Evolutionary conservation across 2,113 vertebrate genomes (phyloP).

Genomic region (Sula dactylatra): DNA sequence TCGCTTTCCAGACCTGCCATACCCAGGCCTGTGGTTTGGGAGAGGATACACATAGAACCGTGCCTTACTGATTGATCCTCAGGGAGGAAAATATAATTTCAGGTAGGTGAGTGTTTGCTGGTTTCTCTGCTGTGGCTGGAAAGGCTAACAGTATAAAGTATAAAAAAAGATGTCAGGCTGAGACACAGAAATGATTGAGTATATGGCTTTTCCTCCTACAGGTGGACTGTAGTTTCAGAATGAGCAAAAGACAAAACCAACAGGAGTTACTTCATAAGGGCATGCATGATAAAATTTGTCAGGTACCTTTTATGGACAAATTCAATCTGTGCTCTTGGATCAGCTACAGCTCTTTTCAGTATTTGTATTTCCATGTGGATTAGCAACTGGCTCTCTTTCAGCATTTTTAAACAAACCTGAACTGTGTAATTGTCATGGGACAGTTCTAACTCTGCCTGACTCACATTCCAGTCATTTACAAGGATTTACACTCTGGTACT

Average conservation of each 20-base stretch:
- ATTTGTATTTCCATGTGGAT: slow-evolving; percentile 36
- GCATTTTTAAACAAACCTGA: slow-evolving; percentile 23
- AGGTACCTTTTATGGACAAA: slow-evolving; percentile 17
- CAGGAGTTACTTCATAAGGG: background rate
- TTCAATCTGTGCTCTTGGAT: slow-evolving; percentile 12
- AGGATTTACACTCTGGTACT: slow-evolving; percentile 34
- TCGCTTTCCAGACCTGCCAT: background rate
- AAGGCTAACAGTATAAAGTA: background rate
- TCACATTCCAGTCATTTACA: background rate
- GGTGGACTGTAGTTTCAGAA: background rate
- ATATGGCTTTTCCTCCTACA: background rate
- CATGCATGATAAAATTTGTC: background rate
- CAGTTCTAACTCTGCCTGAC: background rate
- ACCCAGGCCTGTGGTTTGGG: background rate
- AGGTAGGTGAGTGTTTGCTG: background rate
- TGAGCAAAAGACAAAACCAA: background rate
- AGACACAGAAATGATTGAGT: background rate
- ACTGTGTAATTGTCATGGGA: slow-evolving; percentile 26
- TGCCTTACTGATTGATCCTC: background rate
- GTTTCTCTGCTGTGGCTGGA: background rate
- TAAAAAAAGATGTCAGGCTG: background rate
- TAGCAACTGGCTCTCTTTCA: slow-evolving; percentile 42
- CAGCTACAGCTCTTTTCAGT: slow-evolving; percentile 2
- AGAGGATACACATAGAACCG: background rate
- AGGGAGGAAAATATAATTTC: background rate